Evolutionary conservation across 2,888 invertebrate genomes (phyloP), one percentile per base, ranked within the genome.

Genomic region (Caenorhabditis imperialis): DNA sequence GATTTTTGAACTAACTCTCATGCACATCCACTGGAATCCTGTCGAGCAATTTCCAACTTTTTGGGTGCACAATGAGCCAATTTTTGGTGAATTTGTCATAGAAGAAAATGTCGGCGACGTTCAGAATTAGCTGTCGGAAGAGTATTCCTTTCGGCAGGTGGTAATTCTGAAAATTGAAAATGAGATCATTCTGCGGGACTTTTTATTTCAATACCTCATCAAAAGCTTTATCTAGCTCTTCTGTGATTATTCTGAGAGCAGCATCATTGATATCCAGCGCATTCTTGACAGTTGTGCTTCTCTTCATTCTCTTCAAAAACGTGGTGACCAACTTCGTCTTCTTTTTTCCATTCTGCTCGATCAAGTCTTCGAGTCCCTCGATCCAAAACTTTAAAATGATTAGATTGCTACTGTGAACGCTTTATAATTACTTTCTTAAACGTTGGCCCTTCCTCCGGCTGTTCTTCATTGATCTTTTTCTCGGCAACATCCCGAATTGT

Each of bases 1-100:
- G n/a, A n/a, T n/a, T n/a, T n/a, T n/a, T n/a, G n/a, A 53, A 53
- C 53, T n/a, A 7, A 53, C 53, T 40, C 27, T 40, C 53, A 16
- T 53, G 25, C 6, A 12, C 4, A 27, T 53, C 27, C 18, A 53
- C 38, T 27, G 53, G 53, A 12, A 53, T 27, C 30, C 53, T 40
- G 10, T 53, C 27, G 53, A 53, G 30, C 18, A 53, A 10, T 40
- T 14, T 16, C 6, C 30, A 3, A 1, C 18, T 14, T 5, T 25
- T 6, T 12, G 25, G 20, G 4, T 38, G 22, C 3, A 5, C 40
- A 7, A 3, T 38, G 37, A 51, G 6, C 2, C 1, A 4, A n/a
- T n/a, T n/a, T n/a, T 51, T 20, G 2, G 1, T 0, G 12, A 22
- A 20, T 14, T 23, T 16, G 23, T 51, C 23, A 37, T 22, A 51